Evolutionary conservation across 1,140 invertebrate species (phyloP).

Genomic region (Leptestheria dahalacensis): DNA sequence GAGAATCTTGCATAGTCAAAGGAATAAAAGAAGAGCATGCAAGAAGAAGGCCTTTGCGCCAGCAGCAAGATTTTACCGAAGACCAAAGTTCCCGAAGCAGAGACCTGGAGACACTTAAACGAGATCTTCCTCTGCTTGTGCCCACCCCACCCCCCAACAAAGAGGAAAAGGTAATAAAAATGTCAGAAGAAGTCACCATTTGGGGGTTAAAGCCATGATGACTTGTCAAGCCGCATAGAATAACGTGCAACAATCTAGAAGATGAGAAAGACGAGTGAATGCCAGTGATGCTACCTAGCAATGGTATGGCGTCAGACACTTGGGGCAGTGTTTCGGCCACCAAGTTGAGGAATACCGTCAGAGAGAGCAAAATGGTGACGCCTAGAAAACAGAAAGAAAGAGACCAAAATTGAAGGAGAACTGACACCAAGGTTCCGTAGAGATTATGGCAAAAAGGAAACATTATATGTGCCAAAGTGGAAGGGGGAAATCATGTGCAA

Average conservation of each 20-base stretch:
- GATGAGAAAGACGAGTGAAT: background rate
- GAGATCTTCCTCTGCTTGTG: too few relatives aligned
- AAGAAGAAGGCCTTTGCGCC: too few relatives aligned
- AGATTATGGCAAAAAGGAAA: background rate
- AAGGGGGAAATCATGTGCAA: background rate
- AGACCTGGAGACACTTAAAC: too few relatives aligned
- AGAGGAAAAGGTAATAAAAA: too few relatives aligned
- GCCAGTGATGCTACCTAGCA: slow-evolving; percentile 55
- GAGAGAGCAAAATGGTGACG: slow-evolving; percentile 98
- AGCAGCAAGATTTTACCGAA: too few relatives aligned
- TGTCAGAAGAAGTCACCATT: too few relatives aligned
- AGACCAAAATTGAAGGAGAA: background rate
- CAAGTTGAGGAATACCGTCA: slow-evolving; percentile 97
- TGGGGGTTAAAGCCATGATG: too few relatives aligned
- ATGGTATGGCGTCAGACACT: slow-evolving; percentile 84
- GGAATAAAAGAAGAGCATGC: too few relatives aligned
- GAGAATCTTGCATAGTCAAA: too few relatives aligned
- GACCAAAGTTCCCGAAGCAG: too few relatives aligned
- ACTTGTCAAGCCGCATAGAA: too few relatives aligned
- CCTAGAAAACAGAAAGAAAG: slow-evolving; percentile 53
- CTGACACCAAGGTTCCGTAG: background rate
- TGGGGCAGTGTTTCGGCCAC: slow-evolving; percentile 89
- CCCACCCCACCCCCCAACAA: too few relatives aligned
- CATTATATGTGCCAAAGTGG: background rate
- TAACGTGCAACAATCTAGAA: slow-evolving; percentile 31